Conservation (phyloP, 2,797 vertebrate species). For the Phoeniculus purpureus region DNA sequence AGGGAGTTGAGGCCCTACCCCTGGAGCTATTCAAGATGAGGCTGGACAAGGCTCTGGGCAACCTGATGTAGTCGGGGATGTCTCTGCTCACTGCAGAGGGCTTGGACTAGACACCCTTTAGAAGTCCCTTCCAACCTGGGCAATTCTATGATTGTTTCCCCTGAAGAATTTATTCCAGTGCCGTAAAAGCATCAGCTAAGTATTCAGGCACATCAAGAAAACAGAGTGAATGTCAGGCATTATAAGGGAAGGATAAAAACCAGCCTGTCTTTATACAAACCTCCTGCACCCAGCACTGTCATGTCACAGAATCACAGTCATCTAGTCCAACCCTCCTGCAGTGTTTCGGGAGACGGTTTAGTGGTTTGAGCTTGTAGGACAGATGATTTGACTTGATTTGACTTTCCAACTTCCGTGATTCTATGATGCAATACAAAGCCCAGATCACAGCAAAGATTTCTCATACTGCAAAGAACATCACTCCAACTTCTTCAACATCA, state of each 20-base stretch:
- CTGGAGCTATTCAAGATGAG: no score
- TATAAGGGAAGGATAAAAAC: neutral
- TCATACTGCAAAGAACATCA: neutral
- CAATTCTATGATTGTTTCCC: rapidly evolving
- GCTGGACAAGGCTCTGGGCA: no score
- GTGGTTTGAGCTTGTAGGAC: no score
- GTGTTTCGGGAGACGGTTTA: no score
- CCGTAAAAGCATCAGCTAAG: neutral
- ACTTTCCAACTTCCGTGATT: neutral
- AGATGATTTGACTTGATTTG: no score
- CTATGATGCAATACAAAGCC: neutral
- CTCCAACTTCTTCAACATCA: neutral
- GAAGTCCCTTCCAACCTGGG: no score
- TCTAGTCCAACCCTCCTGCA: no score
- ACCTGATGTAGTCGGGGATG: no score
- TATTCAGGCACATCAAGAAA: neutral
- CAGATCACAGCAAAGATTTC: neutral
- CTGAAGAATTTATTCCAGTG: neutral
- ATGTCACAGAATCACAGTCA: no score
- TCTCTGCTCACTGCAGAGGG: no score
- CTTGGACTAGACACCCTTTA: no score
- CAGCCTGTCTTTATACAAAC: neutral
- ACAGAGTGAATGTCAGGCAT: neutral
- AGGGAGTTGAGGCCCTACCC: no score
- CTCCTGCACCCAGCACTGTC: neutral